These are phyloP conservation scores for Drosophila elegans DNA, from an alignment of 1,140 invertebrate species.

Conservation along the genomic window DNA sequence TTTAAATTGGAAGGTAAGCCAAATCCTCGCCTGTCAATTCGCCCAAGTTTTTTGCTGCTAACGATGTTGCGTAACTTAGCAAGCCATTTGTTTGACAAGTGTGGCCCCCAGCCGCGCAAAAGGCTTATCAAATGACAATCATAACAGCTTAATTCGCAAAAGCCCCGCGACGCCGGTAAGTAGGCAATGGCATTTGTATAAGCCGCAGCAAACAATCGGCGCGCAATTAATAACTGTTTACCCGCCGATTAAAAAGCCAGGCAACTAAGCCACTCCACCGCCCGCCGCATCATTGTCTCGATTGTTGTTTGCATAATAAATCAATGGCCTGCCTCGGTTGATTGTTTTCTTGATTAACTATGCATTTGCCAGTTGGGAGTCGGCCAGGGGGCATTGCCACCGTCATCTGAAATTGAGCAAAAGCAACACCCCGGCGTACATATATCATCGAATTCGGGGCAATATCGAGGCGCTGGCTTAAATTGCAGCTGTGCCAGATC, in stretches of 20 bases:
- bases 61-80: conserved; percentile 42
- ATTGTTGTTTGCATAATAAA: conserved; percentile 76
- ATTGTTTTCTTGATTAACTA: conserved; percentile 73
- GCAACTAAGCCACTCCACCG: conserved; percentile 38
- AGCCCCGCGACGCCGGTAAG: conserved; percentile 54
- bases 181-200: conserved; percentile 52
- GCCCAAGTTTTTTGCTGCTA: conserved; percentile 36
- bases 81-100: conserved; percentile 57
- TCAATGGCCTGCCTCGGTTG: conserved; percentile 59
- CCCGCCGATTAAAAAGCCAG: conserved; percentile 68
- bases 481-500: conserved; percentile 39
- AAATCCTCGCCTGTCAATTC: conserved; percentile 19
- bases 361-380: conserved; percentile 44
- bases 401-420: conserved; percentile 46
- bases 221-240: conserved; percentile 80
- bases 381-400: conserved; percentile 5
- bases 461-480: conserved; percentile 49
- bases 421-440: conserved; percentile 26
- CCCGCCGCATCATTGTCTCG: conserved; percentile 6
- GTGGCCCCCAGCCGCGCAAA: conserved; percentile 3
- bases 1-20: neutral
- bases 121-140: conserved; percentile 74
- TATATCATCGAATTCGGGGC: conserved; percentile 17
- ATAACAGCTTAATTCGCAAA: conserved; percentile 76
- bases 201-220: conserved; percentile 52